Percentiles rank a stretch among this genome's conserved stretches.
phyloP scores from a whole-genome alignment of 2,888 invertebrate genomes.

The Dendrolimus houi region DNA sequence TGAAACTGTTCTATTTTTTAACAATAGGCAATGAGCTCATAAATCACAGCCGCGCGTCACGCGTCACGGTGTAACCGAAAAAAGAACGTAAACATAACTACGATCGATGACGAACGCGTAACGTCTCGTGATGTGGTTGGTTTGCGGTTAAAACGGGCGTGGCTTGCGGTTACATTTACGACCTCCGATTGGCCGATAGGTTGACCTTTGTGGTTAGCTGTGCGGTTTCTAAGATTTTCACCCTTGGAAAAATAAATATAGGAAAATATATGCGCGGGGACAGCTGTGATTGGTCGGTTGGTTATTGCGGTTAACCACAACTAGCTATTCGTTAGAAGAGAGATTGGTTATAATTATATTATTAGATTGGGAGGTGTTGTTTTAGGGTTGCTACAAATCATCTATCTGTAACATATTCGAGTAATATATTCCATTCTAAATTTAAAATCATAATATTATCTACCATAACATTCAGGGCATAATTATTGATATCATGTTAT shows the following conservation, averaged over 20 bases:
- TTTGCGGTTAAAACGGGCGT: conserved; percentile 80
- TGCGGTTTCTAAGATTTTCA: conserved; percentile 79
- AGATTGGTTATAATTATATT: conserved; percentile 56
- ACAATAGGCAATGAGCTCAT: neutral
- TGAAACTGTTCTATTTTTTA: neutral
- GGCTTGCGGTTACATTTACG: conserved; percentile 78
- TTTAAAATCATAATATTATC: no score
- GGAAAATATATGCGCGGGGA: conserved; percentile 55
- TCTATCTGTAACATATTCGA: no score
- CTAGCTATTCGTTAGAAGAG: conserved; percentile 70
- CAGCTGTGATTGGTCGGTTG: conserved; percentile 57
- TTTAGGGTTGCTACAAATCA: neutral
- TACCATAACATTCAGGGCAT: no score
- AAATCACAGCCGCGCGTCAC: conserved; percentile 6
- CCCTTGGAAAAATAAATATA: conserved; percentile 70
- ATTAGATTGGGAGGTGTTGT: conserved; percentile 39
- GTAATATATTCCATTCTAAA: no score
- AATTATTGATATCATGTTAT: no score
- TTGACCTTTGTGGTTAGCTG: conserved; percentile 75
- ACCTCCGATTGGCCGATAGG: conserved; percentile 76
- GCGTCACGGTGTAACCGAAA: conserved; percentile 25
- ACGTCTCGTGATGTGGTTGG: conserved; percentile 76
- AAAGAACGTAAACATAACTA: conserved; percentile 47
- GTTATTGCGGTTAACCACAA: conserved; percentile 72
- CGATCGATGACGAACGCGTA: conserved; percentile 61